Evolutionary conservation across 2,888 invertebrate species (phyloP).

Genomic region (Tyria jacobaeae): DNA sequence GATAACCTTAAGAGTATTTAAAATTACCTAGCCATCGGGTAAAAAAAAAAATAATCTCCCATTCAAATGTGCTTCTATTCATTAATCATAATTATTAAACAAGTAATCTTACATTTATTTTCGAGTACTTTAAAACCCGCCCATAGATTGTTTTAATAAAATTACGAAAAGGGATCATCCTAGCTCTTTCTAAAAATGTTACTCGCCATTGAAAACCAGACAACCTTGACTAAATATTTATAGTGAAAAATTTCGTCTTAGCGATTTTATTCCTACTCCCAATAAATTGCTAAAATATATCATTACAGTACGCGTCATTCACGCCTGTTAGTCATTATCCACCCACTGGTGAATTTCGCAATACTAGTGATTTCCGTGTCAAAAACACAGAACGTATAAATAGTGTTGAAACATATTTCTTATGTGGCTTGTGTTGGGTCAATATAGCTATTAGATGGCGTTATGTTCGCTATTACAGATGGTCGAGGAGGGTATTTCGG

Average conservation of each 20-base stretch:
- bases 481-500: conserved; percentile 51
- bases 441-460: conserved; percentile 78
- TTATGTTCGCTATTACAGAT: conserved; percentile 67
- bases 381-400: conserved; percentile 30
- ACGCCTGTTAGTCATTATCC: conserved; percentile 21
- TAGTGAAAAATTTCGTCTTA: conserved; percentile 16
- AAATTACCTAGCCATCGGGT: neutral
- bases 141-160: conserved; percentile 8
- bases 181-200: conserved; percentile 15
- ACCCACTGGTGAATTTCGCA: conserved; percentile 21
- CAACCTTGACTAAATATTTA: conserved; percentile 20
- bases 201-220: conserved; percentile 17
- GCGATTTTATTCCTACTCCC: conserved; percentile 19
- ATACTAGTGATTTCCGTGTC: conserved; percentile 27
- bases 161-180: conserved; percentile 6
- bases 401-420: conserved; percentile 28
- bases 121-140: neutral
- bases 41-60: neutral
- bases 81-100: neutral
- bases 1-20: neutral
- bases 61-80: neutral
- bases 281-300: conserved; percentile 24
- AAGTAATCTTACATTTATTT: neutral
- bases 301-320: conserved; percentile 23
- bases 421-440: conserved; percentile 54